These are phyloP conservation scores for Psittacus erithacus DNA, from an alignment of 2,113 vertebrate species.

Conservation along the genomic window DNA sequence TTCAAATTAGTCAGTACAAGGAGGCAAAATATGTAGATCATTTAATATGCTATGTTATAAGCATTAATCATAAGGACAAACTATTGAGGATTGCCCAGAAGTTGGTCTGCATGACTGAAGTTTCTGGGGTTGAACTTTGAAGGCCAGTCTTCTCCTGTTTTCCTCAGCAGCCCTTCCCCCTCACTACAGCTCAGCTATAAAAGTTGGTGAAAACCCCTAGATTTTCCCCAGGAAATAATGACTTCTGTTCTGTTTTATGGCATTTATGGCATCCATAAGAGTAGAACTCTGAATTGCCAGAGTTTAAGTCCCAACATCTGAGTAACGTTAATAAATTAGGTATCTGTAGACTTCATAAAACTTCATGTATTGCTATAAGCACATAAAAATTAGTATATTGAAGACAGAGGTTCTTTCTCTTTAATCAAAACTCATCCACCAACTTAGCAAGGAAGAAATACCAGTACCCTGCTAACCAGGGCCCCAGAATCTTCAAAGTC, in stretches of 20 bases:
- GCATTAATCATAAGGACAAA: background rate
- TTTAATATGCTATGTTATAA: background rate
- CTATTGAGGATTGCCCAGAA: background rate
- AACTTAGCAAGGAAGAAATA: background rate
- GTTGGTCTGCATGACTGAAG: background rate
- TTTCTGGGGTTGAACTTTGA: background rate
- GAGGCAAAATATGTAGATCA: background rate
- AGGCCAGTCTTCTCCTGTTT: background rate
- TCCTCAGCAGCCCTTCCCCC: background rate
- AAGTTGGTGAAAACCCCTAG: background rate
- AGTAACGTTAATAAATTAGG: background rate
- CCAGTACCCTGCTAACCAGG: background rate
- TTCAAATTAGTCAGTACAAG: background rate
- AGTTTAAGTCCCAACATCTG: background rate
- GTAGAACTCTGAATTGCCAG: background rate
- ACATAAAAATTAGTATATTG: background rate
- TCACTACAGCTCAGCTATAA: background rate
- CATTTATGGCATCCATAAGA: background rate
- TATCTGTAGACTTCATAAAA: background rate
- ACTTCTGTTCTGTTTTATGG: background rate
- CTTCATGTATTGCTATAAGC: background rate
- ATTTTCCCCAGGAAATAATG: background rate
- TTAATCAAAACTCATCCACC: background rate
- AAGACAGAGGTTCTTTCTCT: background rate
- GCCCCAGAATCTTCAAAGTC: background rate